Evolutionary conservation across 2,797 vertebrate species (phyloP).

Genomic region (Euthynnus affinis): DNA sequence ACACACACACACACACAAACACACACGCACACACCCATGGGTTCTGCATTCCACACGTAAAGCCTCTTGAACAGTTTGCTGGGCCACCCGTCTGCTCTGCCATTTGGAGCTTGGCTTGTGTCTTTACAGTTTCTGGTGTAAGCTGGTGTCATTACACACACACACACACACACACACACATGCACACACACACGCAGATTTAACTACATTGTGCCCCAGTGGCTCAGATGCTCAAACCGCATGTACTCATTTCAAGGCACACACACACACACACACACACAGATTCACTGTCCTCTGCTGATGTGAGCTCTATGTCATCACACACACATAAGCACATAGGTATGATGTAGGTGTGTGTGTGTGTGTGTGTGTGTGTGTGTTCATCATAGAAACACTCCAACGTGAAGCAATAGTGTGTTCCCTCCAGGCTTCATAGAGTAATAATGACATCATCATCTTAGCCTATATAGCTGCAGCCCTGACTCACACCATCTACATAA

Average conservation of each 20-base stretch:
- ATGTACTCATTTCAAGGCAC: neutral
- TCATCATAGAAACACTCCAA: too few species aligned
- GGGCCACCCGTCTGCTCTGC: constrained; percentile 21
- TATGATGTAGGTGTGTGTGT: neutral
- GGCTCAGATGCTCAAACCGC: constrained; percentile 5
- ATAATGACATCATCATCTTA: constrained; percentile 7
- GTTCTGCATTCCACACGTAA: neutral
- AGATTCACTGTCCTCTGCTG: constrained; percentile 1
- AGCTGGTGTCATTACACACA: too few species aligned
- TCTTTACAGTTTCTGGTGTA: constrained; percentile 10
- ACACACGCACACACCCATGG: neutral
- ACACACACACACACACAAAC: neutral
- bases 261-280: neutral
- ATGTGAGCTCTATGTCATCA: constrained; percentile 17
- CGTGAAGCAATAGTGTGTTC: neutral
- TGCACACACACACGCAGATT: neutral
- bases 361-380: too few species aligned
- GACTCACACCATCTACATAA: neutral
- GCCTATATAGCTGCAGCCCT: neutral
- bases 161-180: too few species aligned
- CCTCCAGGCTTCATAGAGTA: constrained; percentile 16
- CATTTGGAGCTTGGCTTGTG: constrained; percentile 42
- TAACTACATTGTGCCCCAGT: neutral
- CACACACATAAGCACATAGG: neutral
- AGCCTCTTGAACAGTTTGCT: constrained; percentile 13